Conservation (phyloP, 2,113 vertebrate species). For the Pomatorhinus ruficollis region DNA sequence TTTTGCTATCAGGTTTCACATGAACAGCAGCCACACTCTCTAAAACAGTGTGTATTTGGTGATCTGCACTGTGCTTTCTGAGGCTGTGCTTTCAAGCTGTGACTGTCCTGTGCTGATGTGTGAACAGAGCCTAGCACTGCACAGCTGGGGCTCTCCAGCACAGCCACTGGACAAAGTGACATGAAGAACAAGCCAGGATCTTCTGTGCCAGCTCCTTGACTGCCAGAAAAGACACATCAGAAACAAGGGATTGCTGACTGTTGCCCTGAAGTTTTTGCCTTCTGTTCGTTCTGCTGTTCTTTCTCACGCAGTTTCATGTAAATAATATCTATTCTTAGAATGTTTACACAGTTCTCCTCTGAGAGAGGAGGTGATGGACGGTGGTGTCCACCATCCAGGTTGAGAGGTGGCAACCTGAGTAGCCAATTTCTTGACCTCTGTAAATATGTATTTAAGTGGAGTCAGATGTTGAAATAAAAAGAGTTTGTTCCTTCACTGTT, state of each 20-base stretch:
- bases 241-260: background rate
- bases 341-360: too few species aligned
- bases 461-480: too few species aligned
- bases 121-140: background rate
- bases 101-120: background rate
- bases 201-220: rapidly evolving
- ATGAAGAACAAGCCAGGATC: background rate
- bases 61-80: background rate
- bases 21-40: background rate
- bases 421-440: too few species aligned
- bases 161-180: background rate
- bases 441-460: too few species aligned
- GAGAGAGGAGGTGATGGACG: too few species aligned
- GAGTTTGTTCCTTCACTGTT: too few species aligned
- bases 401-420: too few species aligned
- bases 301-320: too few species aligned
- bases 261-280: too few species aligned
- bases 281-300: too few species aligned
- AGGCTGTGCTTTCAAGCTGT: background rate
- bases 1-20: background rate
- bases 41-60: background rate
- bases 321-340: too few species aligned
- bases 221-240: background rate
- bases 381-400: too few species aligned
- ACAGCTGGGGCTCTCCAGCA: background rate